Percentiles rank a stretch among this genome's conserved stretches.
phyloP scores from a whole-genome alignment of 2,113 vertebrate species.

The Antennarius striatus region DNA sequence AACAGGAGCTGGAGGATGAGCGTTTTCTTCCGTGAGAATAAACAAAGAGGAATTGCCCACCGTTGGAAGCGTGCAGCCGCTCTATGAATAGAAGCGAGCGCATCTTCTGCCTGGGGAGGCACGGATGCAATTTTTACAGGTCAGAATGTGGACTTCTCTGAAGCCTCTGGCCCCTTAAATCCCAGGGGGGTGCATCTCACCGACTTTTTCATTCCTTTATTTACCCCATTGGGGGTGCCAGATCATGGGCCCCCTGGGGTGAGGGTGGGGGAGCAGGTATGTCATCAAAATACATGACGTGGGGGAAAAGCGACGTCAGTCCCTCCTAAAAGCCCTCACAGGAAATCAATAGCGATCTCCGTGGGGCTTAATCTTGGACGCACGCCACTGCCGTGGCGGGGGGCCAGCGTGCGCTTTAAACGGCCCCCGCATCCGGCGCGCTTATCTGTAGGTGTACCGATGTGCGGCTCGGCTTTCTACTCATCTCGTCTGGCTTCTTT shows the following conservation, averaged over 20 bases:
- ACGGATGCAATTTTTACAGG: conserved; percentile 73
- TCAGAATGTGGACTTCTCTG: conserved; percentile 66
- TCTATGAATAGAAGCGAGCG: conserved; percentile 75
- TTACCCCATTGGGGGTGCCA: too few relatives aligned
- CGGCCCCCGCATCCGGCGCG: conserved; percentile 62
- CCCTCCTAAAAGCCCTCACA: conserved; percentile 55
- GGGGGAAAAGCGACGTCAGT: conserved; percentile 21
- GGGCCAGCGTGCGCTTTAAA: conserved; percentile 70
- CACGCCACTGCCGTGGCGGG: conserved; percentile 71
- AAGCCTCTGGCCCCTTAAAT: conserved; percentile 50
- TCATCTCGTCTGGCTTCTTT: conserved; percentile 61
- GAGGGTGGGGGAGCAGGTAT: background rate
- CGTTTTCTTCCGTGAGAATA: conserved; percentile 64
- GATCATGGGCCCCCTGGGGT: too few relatives aligned
- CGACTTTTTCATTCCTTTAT: too few relatives aligned
- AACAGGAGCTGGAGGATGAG: conserved; percentile 58
- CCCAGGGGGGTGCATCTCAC: conserved; percentile 20
- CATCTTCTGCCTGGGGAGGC: conserved; percentile 65
- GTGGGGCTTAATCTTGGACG: conserved; percentile 68
- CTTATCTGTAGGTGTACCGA: conserved; percentile 57
- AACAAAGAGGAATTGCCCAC: conserved; percentile 76
- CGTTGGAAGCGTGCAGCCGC: conserved; percentile 52
- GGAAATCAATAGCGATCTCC: conserved; percentile 67
- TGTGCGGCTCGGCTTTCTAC: conserved; percentile 67
- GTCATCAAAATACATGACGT: conserved; percentile 28